These are phyloP conservation scores for Oryzias sinensis DNA, from an alignment of 2,797 vertebrate genomes.

Conservation along the genomic window DNA sequence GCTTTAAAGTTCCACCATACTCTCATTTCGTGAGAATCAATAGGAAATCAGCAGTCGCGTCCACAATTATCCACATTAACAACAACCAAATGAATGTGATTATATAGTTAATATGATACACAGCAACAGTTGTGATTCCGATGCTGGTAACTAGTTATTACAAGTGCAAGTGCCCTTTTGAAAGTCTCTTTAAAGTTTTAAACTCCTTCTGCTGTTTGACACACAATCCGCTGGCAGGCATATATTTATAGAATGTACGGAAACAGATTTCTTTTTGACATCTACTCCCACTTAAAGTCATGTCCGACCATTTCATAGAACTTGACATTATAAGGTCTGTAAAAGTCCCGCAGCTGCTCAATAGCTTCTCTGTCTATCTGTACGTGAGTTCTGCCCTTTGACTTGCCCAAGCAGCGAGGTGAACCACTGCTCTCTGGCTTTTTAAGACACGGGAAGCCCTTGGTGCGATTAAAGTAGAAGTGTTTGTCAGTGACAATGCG, in stretches of 20 bases:
- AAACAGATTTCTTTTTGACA: constrained; percentile 15
- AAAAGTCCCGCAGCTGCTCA: constrained; percentile 92
- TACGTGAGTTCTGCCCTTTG: constrained; percentile 91
- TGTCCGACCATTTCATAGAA: constrained; percentile 94
- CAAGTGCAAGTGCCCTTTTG: constrained; percentile 38
- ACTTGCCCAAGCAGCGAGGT: constrained; percentile 92
- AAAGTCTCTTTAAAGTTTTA: constrained; percentile 28
- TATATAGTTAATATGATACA: constrained; percentile 30
- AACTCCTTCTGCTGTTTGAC: constrained; percentile 17
- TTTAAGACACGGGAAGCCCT: constrained; percentile 94
- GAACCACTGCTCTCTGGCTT: constrained; percentile 83
- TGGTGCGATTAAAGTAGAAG: constrained; percentile 97
- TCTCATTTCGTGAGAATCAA: constrained; percentile 44
- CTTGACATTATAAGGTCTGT: constrained; percentile 90
- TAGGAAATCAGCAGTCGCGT: constrained; percentile 58
- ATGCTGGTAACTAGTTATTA: constrained; percentile 34
- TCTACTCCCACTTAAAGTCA: constrained; percentile 91
- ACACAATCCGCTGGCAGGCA: constrained; percentile 20
- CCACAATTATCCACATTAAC: constrained; percentile 35
- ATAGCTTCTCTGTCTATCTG: constrained; percentile 92
- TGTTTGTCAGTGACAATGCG: constrained; percentile 92
- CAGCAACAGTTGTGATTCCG: constrained; percentile 30
- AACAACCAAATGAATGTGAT: constrained; percentile 25
- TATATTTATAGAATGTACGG: constrained; percentile 12
- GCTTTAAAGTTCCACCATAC: constrained; percentile 62